These are phyloP conservation scores for Phalacrocorax aristotelis DNA, from an alignment of 2,113 vertebrate species.

Conservation along the genomic window DNA sequence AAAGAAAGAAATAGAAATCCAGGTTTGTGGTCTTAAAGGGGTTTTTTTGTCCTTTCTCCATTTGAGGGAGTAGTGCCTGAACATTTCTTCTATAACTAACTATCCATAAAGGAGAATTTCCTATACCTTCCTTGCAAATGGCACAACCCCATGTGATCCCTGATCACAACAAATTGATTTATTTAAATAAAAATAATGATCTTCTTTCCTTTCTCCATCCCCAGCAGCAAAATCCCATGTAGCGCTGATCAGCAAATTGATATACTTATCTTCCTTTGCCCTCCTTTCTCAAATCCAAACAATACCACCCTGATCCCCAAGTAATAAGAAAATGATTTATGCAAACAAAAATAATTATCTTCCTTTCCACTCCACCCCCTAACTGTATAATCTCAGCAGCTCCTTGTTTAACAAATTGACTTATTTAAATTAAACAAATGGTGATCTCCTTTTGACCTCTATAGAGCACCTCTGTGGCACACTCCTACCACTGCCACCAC, in stretches of 20 bases:
- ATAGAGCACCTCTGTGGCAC: neutral
- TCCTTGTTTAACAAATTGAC: conserved; percentile 70
- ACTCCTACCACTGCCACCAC: neutral
- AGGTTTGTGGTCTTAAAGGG: neutral
- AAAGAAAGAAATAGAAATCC: neutral
- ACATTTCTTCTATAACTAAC: neutral
- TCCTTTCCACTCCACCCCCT: conserved; percentile 57
- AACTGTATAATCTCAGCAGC: conserved; percentile 48
- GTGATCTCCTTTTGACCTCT: conserved; percentile 55
- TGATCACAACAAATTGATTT: conserved; percentile 71
- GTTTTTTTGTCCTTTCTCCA: neutral
- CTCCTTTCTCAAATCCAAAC: conserved; percentile 40
- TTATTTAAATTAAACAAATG: conserved; percentile 65
- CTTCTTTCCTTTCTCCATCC: conserved; percentile 30
- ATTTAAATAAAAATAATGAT: conserved; percentile 69
- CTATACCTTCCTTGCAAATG: neutral
- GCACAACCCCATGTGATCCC: conserved; percentile 32
- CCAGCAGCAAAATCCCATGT: conserved; percentile 43
- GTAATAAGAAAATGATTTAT: conserved; percentile 77
- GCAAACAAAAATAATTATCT: conserved; percentile 66
- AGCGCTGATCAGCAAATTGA: conserved; percentile 57
- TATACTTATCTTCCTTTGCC: conserved; percentile 53
- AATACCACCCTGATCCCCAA: conserved; percentile 59
- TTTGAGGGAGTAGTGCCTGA: neutral
- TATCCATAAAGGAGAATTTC: conserved; percentile 28